Evolutionary conservation across 1,140 invertebrate species (phyloP), one percentile per base, ranked within the genome.

Genomic region (Branchinecta lynchi): DNA sequence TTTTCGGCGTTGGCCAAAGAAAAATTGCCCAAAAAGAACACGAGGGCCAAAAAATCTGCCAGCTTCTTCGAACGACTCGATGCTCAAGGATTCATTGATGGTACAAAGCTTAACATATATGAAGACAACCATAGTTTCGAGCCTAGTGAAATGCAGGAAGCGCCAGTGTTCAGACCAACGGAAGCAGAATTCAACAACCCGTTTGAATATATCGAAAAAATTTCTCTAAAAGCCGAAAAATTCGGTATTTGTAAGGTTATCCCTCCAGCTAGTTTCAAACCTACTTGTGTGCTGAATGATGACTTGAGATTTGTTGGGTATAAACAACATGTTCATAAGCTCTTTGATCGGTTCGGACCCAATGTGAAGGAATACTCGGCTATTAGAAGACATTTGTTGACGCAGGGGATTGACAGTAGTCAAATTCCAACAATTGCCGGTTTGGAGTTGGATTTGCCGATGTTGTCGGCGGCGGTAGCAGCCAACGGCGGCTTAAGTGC

Each of bases 141-240:
- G 17, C 60, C 20, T 21, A 68, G 65, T 8, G 46, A 83, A 70
- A 80, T 92, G 70, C 86, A 89, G 0, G 88, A 93, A 76, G 90
- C 90, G 15, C 89, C 90, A 0, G 85, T 86, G 0, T 95, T 90
- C 78, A 83, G 86, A 76, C 92, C 91, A 0, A 85, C 85, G 0
- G 89, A 89, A 74, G 86, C 88, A 75, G 90, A 94, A 77, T 94
- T 94, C 74, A 84, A 89, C 76, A 91, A 96, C 82, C 93, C 93
- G 0, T 80, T 96, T 3, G 85, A 88, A 72, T 97, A 92, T 74
- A 92, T 96, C 72, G 87, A 90, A 72, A 86, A 88, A 72, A 93
- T 96, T 32, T 82, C 86, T 68, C 82, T 85, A 0, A 80, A 85
- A 70, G 91, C 90, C 0, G 87, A 90, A 70, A 84, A 87, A 70